Percentiles rank a stretch among this genome's conserved stretches.
phyloP scores from a whole-genome alignment of 2,888 invertebrate genomes.

The Bedellia somnulentella region DNA sequence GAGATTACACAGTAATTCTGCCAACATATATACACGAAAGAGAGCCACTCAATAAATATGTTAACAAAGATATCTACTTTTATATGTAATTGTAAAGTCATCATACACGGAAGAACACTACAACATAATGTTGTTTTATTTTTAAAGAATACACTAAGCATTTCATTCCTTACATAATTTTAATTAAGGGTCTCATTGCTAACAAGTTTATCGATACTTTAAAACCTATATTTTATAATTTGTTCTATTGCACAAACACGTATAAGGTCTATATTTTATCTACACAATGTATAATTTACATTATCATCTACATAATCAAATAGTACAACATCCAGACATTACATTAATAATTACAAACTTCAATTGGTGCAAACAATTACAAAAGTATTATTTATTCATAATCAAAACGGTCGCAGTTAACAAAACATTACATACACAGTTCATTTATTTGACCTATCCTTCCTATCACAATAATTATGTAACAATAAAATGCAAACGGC shows the following conservation, averaged over 20 bases:
- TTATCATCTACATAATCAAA: slow-evolving; percentile 50
- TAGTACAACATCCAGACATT: slow-evolving; percentile 50
- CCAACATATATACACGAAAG: too few species aligned
- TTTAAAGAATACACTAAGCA: too few species aligned
- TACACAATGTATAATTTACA: slow-evolving; percentile 52
- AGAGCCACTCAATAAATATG: too few species aligned
- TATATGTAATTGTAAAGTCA: too few species aligned
- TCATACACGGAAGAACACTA: too few species aligned
- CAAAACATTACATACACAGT: slow-evolving; percentile 30
- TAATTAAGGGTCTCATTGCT: too few species aligned
- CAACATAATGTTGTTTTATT: too few species aligned
- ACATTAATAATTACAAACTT: slow-evolving; percentile 55
- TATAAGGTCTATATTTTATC: slow-evolving; percentile 41
- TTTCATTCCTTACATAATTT: too few species aligned
- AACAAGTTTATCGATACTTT: too few species aligned
- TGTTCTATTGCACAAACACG: slow-evolving; percentile 55
- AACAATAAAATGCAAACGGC: slow-evolving; percentile 38
- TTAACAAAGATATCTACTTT: too few species aligned
- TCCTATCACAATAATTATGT: slow-evolving; percentile 45
- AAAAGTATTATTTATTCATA: slow-evolving; percentile 31
- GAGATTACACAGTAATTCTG: too few species aligned
- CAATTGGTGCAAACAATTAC: slow-evolving; percentile 52
- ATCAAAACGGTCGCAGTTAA: slow-evolving; percentile 27
- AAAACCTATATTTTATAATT: slow-evolving; percentile 23
- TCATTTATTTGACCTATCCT: too few species aligned